These are phyloP conservation scores for Lepidocyrtinus sp. DNA, from an alignment of 2,888 invertebrate species.

Conservation along the genomic window DNA sequence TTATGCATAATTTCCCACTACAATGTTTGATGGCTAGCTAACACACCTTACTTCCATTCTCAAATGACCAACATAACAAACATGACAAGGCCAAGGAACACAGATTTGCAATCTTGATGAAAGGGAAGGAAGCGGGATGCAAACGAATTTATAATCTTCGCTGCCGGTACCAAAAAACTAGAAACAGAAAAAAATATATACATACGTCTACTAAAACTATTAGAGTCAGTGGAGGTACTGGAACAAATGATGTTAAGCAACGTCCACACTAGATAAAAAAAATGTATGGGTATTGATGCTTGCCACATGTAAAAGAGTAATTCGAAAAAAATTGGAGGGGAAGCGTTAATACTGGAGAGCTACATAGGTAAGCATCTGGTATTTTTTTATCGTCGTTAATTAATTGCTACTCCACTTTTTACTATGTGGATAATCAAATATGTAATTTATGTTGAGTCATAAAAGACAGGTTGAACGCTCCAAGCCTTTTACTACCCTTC, in stretches of 20 bases:
- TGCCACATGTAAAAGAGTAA: too few species aligned
- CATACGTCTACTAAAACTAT: not conserved
- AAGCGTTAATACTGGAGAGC: not conserved
- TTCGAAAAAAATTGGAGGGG: not conserved
- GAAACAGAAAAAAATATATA: not conserved
- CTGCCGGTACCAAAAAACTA: constrained; percentile 4
- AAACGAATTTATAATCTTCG: not conserved
- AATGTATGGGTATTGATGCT: constrained; percentile 14
- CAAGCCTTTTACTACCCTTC: too few species aligned
- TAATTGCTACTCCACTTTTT: not conserved
- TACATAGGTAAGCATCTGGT: not conserved
- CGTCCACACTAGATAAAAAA: too few species aligned
- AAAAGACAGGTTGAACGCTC: too few species aligned
- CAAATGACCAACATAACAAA: constrained; percentile 1
- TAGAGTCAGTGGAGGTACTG: too few species aligned
- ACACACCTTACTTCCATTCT: not conserved
- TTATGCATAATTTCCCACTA: constrained; percentile 2
- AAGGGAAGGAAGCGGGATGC: constrained; percentile 5
- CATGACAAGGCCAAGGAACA: constrained; percentile 18
- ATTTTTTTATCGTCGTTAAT: constrained; percentile 13
- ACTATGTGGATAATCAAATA: too few species aligned
- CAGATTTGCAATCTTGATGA: not conserved
- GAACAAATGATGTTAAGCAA: too few species aligned
- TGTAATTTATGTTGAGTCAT: too few species aligned
- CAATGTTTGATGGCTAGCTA: not conserved